Evolutionary conservation across 2,113 vertebrate species (phyloP), one percentile per base, ranked within the genome.

Genomic region (Caranx ignobilis): DNA sequence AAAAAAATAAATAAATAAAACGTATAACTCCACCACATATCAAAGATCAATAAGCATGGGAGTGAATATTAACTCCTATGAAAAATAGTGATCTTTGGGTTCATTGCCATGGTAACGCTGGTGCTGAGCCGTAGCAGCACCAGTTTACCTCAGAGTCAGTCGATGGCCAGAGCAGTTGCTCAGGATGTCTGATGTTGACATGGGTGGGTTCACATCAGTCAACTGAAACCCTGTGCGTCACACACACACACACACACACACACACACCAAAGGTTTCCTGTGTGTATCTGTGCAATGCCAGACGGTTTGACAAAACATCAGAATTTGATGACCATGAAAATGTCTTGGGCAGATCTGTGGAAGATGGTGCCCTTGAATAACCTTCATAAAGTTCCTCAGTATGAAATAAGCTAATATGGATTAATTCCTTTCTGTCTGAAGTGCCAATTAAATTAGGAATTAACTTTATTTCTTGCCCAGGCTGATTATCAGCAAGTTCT

Each of bases 381-480:
- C 84, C 76, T 87, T 71, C 52, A 62, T 21, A 50, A 85, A 86
- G 39, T 82, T 85, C 83, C 39, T 5, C 43, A n/a, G 48, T 31
- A 77, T 87, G 52, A 84, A 87, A 84, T 77, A 80, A 71, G 73
- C 61, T 77, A 80, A 90, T 85, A 54, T 75, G 77, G 87, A 90
- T 89, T 89, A 81, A 64, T 88, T 76, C 64, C 54, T 85, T 81
- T 79, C 71, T 77, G 63, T 82, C 79, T 72, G 75, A 93, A 83
- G 84, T 76, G 74, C 70, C 89, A 89, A 90, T 94, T 91, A 90
- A 92, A 93, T 93, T 91, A 66, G 82, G 72, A 91, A 89, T 92
- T 83, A 91, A 86, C 84, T 89, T 82, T 73, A 82, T 77, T 81
- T 87, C 77, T 83, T 43, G 31, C 61, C 32, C 32, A n/a, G 61